A percentile compares a stretch with the other conserved stretches of the same genome.
These are phyloP conservation scores for Amphibalanus amphitrite DNA, from an alignment of 1,140 invertebrate species.

Conservation along the genomic window DNA sequence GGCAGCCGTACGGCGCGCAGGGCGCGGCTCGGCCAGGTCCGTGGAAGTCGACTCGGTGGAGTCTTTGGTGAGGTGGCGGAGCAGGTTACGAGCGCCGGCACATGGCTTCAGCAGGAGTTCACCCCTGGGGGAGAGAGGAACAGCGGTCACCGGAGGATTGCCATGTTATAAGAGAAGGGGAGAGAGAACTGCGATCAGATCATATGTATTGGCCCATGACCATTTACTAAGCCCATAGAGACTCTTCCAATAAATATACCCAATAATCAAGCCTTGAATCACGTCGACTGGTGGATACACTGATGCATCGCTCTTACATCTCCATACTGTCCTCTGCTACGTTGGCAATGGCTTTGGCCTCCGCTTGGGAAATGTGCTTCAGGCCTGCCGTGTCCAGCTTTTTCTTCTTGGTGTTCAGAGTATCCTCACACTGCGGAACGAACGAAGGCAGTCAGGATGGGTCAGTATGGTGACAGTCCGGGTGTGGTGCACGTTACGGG, in stretches of 20 bases:
- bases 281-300: too few relatives aligned
- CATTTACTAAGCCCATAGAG: too few relatives aligned
- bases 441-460: neutral
- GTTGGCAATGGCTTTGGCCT: slow-evolving; percentile 12
- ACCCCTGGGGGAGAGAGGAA: slow-evolving; percentile 10
- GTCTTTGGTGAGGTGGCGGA: slow-evolving; percentile 13
- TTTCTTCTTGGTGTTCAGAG: neutral
- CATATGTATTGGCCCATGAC: too few relatives aligned
- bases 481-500: too few relatives aligned
- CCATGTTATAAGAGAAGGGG: too few relatives aligned
- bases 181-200: too few relatives aligned
- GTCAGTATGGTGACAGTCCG: too few relatives aligned
- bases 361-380: slow-evolving; percentile 15
- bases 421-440: neutral
- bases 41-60: neutral
- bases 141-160: too few relatives aligned
- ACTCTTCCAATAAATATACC: too few relatives aligned
- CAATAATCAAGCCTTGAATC: too few relatives aligned
- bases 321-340: slow-evolving; percentile 13
- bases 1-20: too few relatives aligned
- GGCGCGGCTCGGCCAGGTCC: neutral
- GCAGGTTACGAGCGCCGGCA: slow-evolving; percentile 17
- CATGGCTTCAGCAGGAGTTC: slow-evolving; percentile 18
- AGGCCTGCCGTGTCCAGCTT: slow-evolving; percentile 7
- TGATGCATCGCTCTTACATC: slow-evolving; percentile 12